Percentiles rank a stretch among this genome's conserved stretches.
Evolutionary conservation across 1,140 invertebrate genomes (phyloP).

Genomic region (Heliconius hewitsoni): DNA sequence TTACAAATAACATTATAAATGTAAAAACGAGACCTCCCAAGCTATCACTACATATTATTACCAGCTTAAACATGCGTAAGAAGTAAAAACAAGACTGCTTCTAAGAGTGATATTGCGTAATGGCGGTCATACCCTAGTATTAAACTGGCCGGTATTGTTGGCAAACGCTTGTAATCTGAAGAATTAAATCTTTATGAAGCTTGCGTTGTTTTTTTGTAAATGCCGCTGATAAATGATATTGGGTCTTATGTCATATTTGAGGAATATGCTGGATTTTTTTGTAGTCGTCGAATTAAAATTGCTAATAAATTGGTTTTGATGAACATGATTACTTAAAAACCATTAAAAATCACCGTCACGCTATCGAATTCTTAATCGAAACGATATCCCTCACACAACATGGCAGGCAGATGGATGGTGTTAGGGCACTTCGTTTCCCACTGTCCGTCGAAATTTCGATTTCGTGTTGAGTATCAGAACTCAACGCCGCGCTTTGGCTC

Average conservation of each 20-base stretch:
- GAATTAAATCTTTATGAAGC: neutral
- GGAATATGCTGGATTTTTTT: no score
- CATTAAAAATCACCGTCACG: no score
- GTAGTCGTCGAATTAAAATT: no score
- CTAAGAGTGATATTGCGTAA: neutral
- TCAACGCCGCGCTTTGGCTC: no score
- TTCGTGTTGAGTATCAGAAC: no score
- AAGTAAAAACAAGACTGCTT: neutral
- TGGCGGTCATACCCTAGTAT: neutral
- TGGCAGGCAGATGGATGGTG: no score
- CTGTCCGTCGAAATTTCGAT: no score
- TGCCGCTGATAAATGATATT: neutral
- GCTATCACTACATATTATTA: neutral
- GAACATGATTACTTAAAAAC: no score
- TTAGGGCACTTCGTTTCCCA: no score
- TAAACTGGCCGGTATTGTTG: neutral
- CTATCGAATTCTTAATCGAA: no score
- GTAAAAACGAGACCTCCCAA: neutral
- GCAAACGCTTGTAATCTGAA: neutral
- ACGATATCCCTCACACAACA: no score
- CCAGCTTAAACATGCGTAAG: neutral
- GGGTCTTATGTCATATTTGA: neutral
- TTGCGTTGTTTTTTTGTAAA: neutral
- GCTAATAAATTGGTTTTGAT: no score
- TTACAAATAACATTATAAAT: neutral